Conservation (phyloP, 2,888 invertebrate species). For the Allolobophora icterica region DNA sequence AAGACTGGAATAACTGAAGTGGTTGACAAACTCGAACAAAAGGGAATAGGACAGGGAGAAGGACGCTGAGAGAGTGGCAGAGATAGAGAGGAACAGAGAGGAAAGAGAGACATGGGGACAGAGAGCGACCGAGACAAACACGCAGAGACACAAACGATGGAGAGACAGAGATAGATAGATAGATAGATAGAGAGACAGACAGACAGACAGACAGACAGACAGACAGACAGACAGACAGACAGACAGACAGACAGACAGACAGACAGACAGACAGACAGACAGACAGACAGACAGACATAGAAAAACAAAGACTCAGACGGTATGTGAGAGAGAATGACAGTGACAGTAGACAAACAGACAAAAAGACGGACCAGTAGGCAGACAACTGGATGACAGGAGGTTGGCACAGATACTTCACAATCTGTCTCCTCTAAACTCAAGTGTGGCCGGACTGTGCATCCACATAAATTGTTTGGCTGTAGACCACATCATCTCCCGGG, state of each 20-base stretch:
- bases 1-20: not conserved
- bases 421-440: constrained; percentile 12
- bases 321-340: not conserved
- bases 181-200: not conserved
- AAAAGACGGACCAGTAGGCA: too few species aligned
- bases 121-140: not conserved
- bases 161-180: not conserved
- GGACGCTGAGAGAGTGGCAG: not conserved
- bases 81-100: not conserved
- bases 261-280: not conserved
- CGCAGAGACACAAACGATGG: not conserved
- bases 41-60: not conserved
- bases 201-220: not conserved
- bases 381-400: not conserved
- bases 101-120: not conserved
- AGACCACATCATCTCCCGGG: not conserved
- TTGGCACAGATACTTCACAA: not conserved
- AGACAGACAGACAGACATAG: not conserved
- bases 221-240: not conserved
- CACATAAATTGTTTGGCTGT: not conserved
- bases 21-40: constrained; percentile 17
- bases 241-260: not conserved
- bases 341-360: not conserved
- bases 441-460: constrained; percentile 9
- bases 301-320: not conserved